phyloP scores from a whole-genome alignment of 1,140 invertebrate genomes.

The Penaeus chinensis region DNA sequence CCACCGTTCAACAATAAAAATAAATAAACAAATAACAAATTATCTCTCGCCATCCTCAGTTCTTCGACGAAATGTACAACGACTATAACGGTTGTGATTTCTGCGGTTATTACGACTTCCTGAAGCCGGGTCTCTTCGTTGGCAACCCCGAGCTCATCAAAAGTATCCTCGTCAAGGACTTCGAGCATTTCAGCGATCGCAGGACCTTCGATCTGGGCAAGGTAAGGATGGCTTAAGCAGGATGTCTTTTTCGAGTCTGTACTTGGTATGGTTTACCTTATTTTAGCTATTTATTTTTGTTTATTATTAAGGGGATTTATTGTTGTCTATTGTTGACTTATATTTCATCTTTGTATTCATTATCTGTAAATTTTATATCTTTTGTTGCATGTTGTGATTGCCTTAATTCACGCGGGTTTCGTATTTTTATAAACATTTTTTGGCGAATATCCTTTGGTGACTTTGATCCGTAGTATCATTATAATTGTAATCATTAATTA shows the following conservation, averaged over 20 bases:
- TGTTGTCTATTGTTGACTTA: not conserved
- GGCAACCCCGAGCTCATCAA: slow-evolving; percentile 75
- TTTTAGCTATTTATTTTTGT: not conserved
- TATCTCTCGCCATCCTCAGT: slow-evolving; percentile 16
- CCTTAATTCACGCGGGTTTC: too few species aligned
- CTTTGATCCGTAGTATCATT: too few species aligned
- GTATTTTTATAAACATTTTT: too few species aligned
- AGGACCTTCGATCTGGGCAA: slow-evolving; percentile 59
- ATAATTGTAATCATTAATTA: too few species aligned
- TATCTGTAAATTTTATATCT: too few species aligned
- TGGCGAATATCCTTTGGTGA: too few species aligned
- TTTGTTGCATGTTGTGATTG: too few species aligned
- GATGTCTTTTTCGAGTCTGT: not conserved
- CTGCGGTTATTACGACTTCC: slow-evolving; percentile 70
- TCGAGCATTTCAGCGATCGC: slow-evolving; percentile 76
- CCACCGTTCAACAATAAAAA: too few species aligned
- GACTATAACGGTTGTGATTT: slow-evolving; percentile 65
- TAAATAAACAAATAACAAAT: too few species aligned
- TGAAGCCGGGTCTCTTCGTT: slow-evolving; percentile 71
- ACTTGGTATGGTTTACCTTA: too few species aligned
- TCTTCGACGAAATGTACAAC: slow-evolving; percentile 60
- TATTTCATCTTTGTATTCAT: too few species aligned
- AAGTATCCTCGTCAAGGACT: slow-evolving; percentile 74
- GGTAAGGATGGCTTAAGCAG: not conserved
- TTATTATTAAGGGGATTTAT: not conserved